Evolutionary conservation across 2,113 vertebrate species (phyloP).

Genomic region (Probosciger aterrimus): DNA sequence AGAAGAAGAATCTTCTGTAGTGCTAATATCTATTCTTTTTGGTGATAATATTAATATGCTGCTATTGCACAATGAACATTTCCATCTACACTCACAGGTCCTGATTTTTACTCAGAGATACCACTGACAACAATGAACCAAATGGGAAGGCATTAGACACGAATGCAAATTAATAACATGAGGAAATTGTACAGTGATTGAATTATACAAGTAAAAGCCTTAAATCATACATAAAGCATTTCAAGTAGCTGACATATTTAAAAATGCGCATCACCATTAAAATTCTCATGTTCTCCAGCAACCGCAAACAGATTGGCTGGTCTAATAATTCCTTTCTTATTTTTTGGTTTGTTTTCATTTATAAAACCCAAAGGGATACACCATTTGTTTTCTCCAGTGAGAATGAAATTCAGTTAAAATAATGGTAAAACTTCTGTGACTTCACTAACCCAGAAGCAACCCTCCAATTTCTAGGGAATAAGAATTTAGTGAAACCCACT

Average conservation of each 20-base stretch:
- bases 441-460: not conserved
- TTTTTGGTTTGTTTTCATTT: not conserved
- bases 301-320: not conserved
- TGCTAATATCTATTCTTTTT: not conserved
- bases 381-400: not conserved
- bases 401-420: not conserved
- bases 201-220: not conserved
- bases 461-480: not conserved
- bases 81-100: not conserved
- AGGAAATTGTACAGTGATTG: not conserved
- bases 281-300: not conserved
- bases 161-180: not conserved
- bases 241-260: not conserved
- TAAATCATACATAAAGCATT: not conserved
- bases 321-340: not conserved
- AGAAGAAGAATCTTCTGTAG: not conserved
- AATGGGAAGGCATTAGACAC: not conserved
- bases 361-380: not conserved
- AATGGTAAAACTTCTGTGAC: not conserved
- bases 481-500: not conserved
- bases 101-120: not conserved
- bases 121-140: not conserved
- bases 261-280: not conserved
- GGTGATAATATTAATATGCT: not conserved
- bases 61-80: not conserved